These are phyloP conservation scores for Uria aalge DNA, from an alignment of 2,113 vertebrate genomes.

Conservation along the genomic window DNA sequence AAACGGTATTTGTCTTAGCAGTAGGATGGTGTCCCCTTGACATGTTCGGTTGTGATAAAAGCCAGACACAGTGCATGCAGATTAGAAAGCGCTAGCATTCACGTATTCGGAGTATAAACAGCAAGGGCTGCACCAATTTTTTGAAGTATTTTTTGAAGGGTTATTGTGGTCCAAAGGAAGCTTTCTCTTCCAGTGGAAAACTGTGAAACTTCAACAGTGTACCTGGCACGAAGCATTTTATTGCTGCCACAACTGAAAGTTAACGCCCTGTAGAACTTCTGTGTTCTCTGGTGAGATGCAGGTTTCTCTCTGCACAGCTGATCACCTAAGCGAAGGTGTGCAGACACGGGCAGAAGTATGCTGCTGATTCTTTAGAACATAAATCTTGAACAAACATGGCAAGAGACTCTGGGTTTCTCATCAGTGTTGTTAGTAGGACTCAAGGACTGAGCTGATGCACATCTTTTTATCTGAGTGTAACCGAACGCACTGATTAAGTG, in stretches of 20 bases:
- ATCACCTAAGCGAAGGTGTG: background rate
- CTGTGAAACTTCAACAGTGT: background rate
- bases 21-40: background rate
- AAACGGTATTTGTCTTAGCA: fast-evolving
- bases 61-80: fast-evolving
- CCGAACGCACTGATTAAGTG: background rate
- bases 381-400: background rate
- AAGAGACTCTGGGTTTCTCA: background rate
- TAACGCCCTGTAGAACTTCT: fast-evolving
- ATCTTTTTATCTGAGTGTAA: background rate
- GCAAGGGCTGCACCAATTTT: background rate
- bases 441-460: background rate
- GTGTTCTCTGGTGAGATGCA: background rate
- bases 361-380: background rate
- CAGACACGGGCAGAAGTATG: fast-evolving
- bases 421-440: background rate
- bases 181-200: background rate
- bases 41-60: fast-evolving
- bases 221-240: background rate
- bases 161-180: too few relatives aligned
- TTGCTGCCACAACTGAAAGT: background rate
- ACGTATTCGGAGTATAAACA: fast-evolving
- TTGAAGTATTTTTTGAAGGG: fast-evolving
- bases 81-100: fast-evolving
- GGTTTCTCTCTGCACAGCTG: background rate